Conservation (phyloP, 2,113 vertebrate species). For the Hemiprocne comata region DNA sequence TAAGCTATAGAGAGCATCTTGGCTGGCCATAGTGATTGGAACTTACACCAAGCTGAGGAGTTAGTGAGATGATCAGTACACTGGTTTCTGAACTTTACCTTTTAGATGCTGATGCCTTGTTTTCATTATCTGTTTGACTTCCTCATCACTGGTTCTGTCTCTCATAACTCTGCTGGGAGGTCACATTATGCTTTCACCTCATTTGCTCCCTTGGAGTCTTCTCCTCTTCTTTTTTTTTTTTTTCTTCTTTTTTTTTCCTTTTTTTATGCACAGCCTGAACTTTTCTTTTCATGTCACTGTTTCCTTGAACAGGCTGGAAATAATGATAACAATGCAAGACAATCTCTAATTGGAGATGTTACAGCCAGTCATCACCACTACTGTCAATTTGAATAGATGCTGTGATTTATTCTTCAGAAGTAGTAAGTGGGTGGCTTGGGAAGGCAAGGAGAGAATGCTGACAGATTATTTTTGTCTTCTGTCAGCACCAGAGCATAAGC, state of each 20-base stretch:
- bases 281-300: not conserved
- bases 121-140: not conserved
- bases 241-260: no score
- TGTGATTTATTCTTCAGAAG: conserved; percentile 3
- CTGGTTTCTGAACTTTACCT: conserved; percentile 23
- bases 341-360: not conserved
- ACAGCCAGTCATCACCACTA: not conserved
- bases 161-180: not conserved
- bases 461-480: not conserved
- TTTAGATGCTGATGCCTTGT: not conserved
- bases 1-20: not conserved
- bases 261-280: not conserved
- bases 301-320: conserved; percentile 11
- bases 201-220: not conserved
- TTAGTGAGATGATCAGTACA: not conserved
- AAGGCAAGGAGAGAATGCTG: not conserved
- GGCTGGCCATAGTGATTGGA: not conserved
- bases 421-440: not conserved
- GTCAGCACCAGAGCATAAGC: not conserved
- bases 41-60: not conserved
- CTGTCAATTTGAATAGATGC: not conserved
- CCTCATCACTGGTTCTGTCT: not conserved
- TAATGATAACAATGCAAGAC: not conserved
- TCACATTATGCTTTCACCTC: not conserved
- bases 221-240: not conserved